Conservation (phyloP, 1,140 invertebrate genomes). For the Philopotamus ludificatus region DNA sequence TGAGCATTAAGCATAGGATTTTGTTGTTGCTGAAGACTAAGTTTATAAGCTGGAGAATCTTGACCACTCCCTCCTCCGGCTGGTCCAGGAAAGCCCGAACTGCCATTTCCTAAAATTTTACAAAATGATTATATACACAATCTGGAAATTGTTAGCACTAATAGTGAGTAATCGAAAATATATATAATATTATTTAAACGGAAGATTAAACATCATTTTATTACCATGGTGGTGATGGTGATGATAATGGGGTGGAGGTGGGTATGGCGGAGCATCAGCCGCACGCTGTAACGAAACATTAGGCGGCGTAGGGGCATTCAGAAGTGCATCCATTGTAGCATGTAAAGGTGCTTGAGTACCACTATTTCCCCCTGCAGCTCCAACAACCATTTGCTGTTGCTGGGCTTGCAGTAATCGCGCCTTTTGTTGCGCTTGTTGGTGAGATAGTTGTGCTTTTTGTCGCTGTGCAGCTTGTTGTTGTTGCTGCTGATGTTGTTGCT, state of each 20-base stretch:
- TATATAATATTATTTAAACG: neutral
- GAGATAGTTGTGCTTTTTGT: conserved; percentile 47
- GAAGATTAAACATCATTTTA: too few species aligned
- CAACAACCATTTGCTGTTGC: conserved; percentile 68
- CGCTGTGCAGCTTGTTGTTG: conserved; percentile 45
- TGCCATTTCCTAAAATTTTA: conserved; percentile 7
- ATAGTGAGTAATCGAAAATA: neutral
- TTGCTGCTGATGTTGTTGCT: conserved; percentile 48
- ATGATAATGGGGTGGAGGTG: conserved; percentile 29
- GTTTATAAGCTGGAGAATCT: conserved; percentile 38
- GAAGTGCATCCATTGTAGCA: conserved; percentile 69
- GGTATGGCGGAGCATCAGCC: conserved; percentile 64
- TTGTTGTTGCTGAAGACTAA: conserved; percentile 62
- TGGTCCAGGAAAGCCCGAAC: conserved; percentile 10
- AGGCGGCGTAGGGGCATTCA: conserved; percentile 78
- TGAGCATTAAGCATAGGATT: conserved; percentile 81
- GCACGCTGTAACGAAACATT: conserved; percentile 74
- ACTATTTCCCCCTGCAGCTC: conserved; percentile 59
- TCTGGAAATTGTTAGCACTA: neutral
- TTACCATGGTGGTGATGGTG: conserved; percentile 36
- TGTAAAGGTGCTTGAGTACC: conserved; percentile 42
- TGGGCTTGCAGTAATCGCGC: conserved; percentile 66
- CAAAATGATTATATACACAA: neutral
- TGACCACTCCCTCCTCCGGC: conserved; percentile 33
- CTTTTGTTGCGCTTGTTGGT: conserved; percentile 53